Conservation (phyloP, 2,888 invertebrate species). For the Brachylomia viminalis region DNA sequence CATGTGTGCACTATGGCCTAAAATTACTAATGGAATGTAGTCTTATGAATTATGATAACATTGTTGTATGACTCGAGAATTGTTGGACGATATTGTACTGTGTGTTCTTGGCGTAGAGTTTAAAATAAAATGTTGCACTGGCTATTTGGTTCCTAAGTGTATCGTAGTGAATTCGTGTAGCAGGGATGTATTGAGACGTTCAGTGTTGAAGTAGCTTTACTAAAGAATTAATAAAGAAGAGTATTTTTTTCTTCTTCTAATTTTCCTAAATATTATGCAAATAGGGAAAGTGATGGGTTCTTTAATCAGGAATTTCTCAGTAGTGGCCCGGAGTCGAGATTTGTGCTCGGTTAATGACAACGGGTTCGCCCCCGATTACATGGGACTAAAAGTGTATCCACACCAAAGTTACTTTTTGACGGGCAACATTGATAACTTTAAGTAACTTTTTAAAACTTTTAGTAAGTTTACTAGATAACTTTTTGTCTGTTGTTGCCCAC, state of each 20-base stretch:
- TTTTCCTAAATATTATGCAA: neutral
- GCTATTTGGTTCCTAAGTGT: neutral
- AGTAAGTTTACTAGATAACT: no score
- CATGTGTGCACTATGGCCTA: neutral
- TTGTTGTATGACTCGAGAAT: neutral
- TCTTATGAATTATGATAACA: conserved; percentile 4
- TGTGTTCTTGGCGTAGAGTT: conserved; percentile 25
- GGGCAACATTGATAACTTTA: no score
- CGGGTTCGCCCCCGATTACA: no score
- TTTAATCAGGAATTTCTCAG: no score
- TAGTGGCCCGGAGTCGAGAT: no score
- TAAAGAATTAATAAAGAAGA: neutral
- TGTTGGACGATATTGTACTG: conserved; percentile 13
- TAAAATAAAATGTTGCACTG: conserved; percentile 19
- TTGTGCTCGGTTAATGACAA: no score
- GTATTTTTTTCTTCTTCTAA: neutral
- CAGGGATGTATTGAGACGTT: conserved; percentile 24
- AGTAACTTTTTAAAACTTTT: no score
- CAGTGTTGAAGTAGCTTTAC: conserved; percentile 17
- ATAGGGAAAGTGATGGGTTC: no score
- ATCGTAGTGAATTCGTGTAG: conserved; percentile 15
- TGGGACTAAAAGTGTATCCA: no score
- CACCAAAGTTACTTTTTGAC: no score
- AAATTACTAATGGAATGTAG: conserved; percentile 8
- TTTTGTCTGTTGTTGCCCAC: no score